Percentiles rank a stretch among this genome's conserved stretches.
Evolutionary conservation across 53 echinoderm and acorn worm species (phyloP).

Genomic region (Holothuria leucospilota): DNA sequence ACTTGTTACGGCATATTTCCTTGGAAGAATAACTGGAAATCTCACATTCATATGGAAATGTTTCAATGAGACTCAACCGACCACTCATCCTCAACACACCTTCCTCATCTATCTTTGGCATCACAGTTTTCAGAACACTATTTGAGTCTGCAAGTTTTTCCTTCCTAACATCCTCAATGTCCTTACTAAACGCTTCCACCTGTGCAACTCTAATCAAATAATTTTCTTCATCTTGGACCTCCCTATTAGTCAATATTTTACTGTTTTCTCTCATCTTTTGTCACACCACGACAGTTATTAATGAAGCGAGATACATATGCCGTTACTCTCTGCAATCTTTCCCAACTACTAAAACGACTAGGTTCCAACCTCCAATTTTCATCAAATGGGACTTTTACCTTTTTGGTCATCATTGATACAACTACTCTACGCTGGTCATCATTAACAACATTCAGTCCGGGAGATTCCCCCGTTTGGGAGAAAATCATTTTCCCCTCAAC

Average conservation of each 20-base stretch:
- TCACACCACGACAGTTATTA: not conserved
- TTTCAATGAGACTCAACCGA: constrained; percentile 17
- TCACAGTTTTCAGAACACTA: not conserved
- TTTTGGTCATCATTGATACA: no score
- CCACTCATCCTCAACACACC: constrained; percentile 19
- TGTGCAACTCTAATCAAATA: not conserved
- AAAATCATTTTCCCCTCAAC: no score
- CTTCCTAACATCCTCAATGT: not conserved
- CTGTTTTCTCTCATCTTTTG: not conserved
- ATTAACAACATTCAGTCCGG: no score
- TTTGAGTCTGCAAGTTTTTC: not conserved
- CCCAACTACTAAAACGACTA: not conserved
- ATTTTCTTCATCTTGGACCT: not conserved
- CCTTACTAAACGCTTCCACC: not conserved
- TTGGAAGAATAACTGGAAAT: constrained; percentile 45
- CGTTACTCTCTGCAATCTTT: not conserved
- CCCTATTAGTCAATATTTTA: not conserved
- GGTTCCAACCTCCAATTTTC: not conserved
- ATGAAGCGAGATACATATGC: not conserved
- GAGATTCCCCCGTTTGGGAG: no score
- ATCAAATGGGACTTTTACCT: not conserved
- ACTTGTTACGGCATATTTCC: constrained; percentile 44
- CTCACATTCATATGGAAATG: constrained; percentile 47
- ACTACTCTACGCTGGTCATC: no score
- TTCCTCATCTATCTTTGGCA: constrained; percentile 37